Evolutionary conservation across 2,113 vertebrate genomes (phyloP).

Genomic region (Sinocyclocheilus anshuiensis): DNA sequence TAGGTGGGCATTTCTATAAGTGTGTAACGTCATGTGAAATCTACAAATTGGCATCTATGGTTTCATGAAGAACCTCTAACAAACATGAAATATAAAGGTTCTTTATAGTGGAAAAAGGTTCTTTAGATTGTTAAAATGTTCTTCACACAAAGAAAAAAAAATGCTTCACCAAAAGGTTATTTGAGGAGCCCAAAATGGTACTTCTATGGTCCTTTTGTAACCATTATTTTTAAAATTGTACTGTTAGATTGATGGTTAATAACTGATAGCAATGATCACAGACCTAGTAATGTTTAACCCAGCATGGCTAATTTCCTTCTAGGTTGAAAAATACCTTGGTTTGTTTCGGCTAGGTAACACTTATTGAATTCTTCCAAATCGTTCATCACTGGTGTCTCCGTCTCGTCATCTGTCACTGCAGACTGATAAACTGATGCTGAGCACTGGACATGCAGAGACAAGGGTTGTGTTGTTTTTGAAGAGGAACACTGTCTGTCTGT

Average conservation of each 20-base stretch:
- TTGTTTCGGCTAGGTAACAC: not conserved
- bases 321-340: not conserved
- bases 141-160: no score
- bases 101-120: not conserved
- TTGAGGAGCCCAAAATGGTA: not conserved
- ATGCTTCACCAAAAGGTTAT: not conserved
- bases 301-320: not conserved
- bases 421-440: not conserved
- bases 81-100: not conserved
- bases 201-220: not conserved
- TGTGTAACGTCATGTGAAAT: no score
- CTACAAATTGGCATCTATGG: no score
- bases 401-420: not conserved
- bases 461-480: slow-evolving; percentile 39
- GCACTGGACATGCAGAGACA: slow-evolving; percentile 14
- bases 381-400: not conserved
- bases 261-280: not conserved
- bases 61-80: no score
- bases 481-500: slow-evolving; percentile 60
- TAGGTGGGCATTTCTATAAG: no score
- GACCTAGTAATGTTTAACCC: not conserved
- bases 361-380: slow-evolving; percentile 30
- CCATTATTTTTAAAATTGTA: not conserved
- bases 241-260: not conserved
- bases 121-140: no score